phyloP scores from a whole-genome alignment of 2,113 vertebrate species.

The Austrofundulus limnaeus region DNA sequence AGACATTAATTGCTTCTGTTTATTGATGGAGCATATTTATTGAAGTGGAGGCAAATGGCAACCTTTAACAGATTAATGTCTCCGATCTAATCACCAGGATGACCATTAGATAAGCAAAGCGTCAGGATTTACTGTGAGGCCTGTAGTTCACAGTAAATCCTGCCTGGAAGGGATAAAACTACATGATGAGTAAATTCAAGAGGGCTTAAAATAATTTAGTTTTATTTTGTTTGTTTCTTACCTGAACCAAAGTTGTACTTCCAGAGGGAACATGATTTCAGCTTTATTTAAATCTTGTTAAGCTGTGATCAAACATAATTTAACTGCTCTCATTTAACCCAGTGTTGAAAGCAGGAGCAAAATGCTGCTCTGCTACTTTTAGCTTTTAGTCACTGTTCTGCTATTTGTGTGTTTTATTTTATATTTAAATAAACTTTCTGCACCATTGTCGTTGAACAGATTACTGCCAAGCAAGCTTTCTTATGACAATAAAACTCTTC shows the following conservation, averaged over 20 bases:
- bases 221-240: background rate
- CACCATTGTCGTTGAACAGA: too few species aligned
- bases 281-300: too few species aligned
- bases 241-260: background rate
- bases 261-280: too few species aligned
- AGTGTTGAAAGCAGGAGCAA: too few species aligned
- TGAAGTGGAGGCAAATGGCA: conserved; percentile 39
- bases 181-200: background rate
- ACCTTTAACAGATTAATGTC: conserved; percentile 52
- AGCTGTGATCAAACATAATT: too few species aligned
- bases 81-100: conserved; percentile 39
- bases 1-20: conserved; percentile 25
- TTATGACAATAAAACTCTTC: too few species aligned
- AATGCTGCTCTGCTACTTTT: too few species aligned
- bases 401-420: too few species aligned
- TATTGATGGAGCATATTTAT: conserved; percentile 22
- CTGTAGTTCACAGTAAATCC: conserved; percentile 14
- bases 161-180: background rate
- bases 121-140: conserved; percentile 41
- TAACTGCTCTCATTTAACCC: too few species aligned
- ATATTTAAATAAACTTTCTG: too few species aligned
- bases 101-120: conserved; percentile 35
- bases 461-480: too few species aligned
- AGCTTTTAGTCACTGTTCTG: too few species aligned
- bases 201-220: background rate